Base-by-base conservation (phyloP, 2,888 invertebrate genomes). In the Salpingus planirostris region DNA sequence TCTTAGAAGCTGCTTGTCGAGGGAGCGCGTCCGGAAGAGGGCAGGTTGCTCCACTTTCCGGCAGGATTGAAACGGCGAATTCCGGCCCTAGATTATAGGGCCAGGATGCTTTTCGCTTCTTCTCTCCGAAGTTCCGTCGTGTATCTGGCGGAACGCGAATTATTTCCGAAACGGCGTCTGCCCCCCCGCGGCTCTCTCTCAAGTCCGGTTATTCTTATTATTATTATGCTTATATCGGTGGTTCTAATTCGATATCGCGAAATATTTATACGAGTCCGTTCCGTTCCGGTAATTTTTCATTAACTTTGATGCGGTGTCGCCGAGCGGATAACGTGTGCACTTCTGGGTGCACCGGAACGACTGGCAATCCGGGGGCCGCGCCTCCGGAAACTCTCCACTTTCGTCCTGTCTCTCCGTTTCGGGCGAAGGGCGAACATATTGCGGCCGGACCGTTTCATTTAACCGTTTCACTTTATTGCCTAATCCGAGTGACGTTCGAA, bases 211-310 rank as follows among this genome's bases (percentile, higher is more conserved):
- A n/a, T n/a, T n/a, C n/a, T n/a, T n/a, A n/a, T n/a, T n/a, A n/a
- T n/a, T n/a, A n/a, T n/a, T n/a, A n/a, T n/a, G n/a, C n/a, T n/a
- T n/a, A n/a, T n/a, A n/a, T n/a, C n/a, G 35, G 38, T 42, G 40
- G 40, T 47, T 37, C 40, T 47, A 49, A 52, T 52, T 43, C 47
- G 46, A 46, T 48, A 46, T 45, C 39, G 44, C 46, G 44, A 49
- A 52, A 50, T 52, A 49, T 53, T 51, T 48, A 47, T 50, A n/a
- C n/a, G 46, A 49, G 46, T 49, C 49, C 49, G 50, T 52, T 54
- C 49, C 52, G 39, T 43, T 37, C 45, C 44, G 47, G 42, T 50
- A 47, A 54, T 49, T 53, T 54, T 53, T 53, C 49, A 54, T 54
- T 50, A 52, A 47, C 52, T 54, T 50, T 49, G 50, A 52, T 47